These are phyloP conservation scores for Meiosimyza decipiens DNA, from an alignment of 2,888 invertebrate species.

Conservation along the genomic window DNA sequence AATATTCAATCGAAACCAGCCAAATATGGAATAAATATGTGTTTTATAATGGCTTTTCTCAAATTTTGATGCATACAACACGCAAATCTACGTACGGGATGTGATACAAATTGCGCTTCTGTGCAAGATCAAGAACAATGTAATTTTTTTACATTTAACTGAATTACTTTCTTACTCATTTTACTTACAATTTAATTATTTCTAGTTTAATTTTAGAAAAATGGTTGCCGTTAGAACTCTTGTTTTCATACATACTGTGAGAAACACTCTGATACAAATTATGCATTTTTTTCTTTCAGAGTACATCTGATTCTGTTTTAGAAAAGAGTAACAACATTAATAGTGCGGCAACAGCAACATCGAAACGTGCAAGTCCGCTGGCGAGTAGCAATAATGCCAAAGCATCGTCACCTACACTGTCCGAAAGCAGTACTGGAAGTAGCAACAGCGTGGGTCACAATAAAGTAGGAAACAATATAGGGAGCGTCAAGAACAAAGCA, in stretches of 20 bases:
- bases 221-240: background rate
- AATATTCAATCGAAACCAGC: too few species aligned
- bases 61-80: too few species aligned
- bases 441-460: conserved; percentile 31
- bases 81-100: too few species aligned
- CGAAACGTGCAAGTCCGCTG: conserved; percentile 49
- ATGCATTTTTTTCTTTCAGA: conserved; percentile 61
- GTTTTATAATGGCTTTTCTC: too few species aligned
- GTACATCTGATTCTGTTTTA: conserved; percentile 73
- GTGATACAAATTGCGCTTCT: too few species aligned
- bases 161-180: too few species aligned
- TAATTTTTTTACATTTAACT: too few species aligned
- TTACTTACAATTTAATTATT: too few species aligned
- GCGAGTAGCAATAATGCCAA: conserved; percentile 50
- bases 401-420: conserved; percentile 61
- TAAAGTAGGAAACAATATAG: conserved; percentile 29
- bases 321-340: conserved; percentile 61
- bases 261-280: conserved; percentile 22
- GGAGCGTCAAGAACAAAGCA: conserved; percentile 64
- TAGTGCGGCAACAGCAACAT: conserved; percentile 42
- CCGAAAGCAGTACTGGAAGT: conserved; percentile 56
- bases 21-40: too few species aligned
- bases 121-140: too few species aligned
- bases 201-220: too few species aligned
- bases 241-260: background rate